Base-by-base conservation (phyloP, 1,140 invertebrate species). In the Brachionus asplanchnoidis region DNA sequence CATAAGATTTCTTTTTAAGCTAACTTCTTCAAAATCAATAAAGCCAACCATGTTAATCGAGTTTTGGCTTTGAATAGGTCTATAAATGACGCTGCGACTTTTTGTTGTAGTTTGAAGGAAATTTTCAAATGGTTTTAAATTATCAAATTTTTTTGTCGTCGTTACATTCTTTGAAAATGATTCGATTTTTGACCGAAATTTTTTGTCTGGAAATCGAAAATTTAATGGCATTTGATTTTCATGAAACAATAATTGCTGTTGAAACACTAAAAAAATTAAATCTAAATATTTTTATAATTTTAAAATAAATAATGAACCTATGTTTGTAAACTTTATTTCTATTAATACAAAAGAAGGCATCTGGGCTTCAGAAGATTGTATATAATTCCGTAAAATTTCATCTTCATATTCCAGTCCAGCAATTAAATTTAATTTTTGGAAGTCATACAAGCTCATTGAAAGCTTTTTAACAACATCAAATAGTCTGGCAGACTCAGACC, bases 381-480 rank as follows among this genome's bases (percentile, higher is more conserved):
- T 12, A 53, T 28, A 23, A 50, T 50, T 50, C 3, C 23, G 14
- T 9, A 73, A 73, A 42, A 20, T n/a, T 73, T 73, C 20, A 44
- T 40, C 17, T 73, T 73, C 36, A 73, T 28, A 12, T 77, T 50
- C 40, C 3, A 46, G 11, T 14, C 20, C 20, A 26, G 26, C 44
- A 77, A 50, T 50, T 14, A 77, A 50, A 50, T 50, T 77, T 8
- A 77, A 77, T 28, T 46, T 46, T 17, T 82, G 79, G 53, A 65
- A 82, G 7, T 82, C 65, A 14, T 65, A 82, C 23, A 82, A 32
- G n/a, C 53, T 65, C 7, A n/a, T 5, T 9, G 53, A 40, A n/a
- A 82, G 32, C 36, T 82, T 60, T 12, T 82, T 82, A 5, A 82
- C 40, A 9, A 82, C 12, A 12, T 82, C 36, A 60, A 65, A 32